These are phyloP conservation scores for Prolemur simus DNA, from an alignment of 2,113 vertebrate species.

Conservation along the genomic window DNA sequence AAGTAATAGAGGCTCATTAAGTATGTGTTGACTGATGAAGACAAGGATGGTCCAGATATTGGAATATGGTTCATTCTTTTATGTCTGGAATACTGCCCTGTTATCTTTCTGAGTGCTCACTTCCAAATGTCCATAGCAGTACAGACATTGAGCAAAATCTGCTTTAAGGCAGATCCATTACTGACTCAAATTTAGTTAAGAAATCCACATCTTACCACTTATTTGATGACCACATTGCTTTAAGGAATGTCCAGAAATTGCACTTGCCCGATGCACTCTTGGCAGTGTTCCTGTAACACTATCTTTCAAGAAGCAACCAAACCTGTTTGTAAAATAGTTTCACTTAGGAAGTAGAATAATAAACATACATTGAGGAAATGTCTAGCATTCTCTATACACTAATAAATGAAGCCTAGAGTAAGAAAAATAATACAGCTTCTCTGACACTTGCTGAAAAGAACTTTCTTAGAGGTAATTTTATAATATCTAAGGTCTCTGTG, in stretches of 20 bases:
- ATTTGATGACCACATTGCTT: constrained; percentile 83
- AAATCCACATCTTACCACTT: constrained; percentile 78
- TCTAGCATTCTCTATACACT: background rate
- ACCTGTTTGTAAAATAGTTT: constrained; percentile 79
- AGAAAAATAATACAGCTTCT: background rate
- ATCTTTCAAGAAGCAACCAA: constrained; percentile 87
- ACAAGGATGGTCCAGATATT: background rate
- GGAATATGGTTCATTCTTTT: background rate
- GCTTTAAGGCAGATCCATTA: background rate
- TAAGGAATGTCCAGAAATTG: constrained; percentile 85
- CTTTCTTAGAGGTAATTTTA: background rate
- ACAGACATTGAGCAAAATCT: background rate
- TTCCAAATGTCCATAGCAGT: background rate
- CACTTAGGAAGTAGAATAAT: constrained; percentile 20
- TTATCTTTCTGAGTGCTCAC: background rate
- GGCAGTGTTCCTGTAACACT: constrained; percentile 78
- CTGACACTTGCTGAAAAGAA: background rate
- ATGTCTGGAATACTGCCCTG: background rate
- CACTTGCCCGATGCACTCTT: constrained; percentile 61
- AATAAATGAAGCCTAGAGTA: background rate
- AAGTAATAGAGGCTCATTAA: background rate
- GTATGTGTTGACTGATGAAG: background rate
- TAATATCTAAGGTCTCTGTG: background rate
- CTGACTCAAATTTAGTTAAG: background rate
- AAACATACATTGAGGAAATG: background rate